Base-by-base conservation (phyloP, 2,888 invertebrate genomes). In the Clusia tigrina region DNA sequence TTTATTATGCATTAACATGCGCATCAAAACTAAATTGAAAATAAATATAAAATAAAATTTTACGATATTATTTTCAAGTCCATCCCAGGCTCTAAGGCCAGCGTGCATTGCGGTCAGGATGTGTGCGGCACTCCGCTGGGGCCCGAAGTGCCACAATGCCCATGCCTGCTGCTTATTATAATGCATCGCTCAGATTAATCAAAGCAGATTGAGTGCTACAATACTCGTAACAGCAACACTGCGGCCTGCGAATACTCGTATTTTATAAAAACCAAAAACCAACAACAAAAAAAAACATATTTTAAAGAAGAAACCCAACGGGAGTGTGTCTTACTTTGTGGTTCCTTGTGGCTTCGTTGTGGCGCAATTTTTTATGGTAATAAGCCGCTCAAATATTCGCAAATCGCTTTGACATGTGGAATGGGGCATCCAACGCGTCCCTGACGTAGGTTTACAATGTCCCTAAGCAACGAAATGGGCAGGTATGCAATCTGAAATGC, bases 361-460 rank as follows among this genome's bases (percentile, higher is more conserved):
- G n/a, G 42, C 42, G 42, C n/a, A 42, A 12, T 69, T 25, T 26
- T 65, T 54, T 59, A 54, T 62, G 54, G 37, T 54, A 58, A 60
- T 62, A 65, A 60, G 77, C 74, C 76, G 77, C 78, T 77, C 78
- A 78, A 77, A 76, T 77, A 78, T 77, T 78, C 76, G 78, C 75
- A 77, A 77, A 77, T 78, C 74, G 76, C 71, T 76, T 76, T 77
- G 76, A 77, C 78, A 78, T 78, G 76, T 76, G 69, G 71, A 74
- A 74, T 71, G 78, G 77, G n/a, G n/a, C n/a, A n/a, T n/a, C n/a
- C 42, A 42, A 42, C 10, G 10, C 42, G 42, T 42, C n/a, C n/a
- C n/a, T n/a, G n/a, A n/a, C n/a, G n/a, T n/a, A n/a, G n/a, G n/a
- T n/a, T n/a, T n/a, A n/a, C n/a, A n/a, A n/a, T n/a, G n/a, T n/a